Evolutionary conservation across 2,797 vertebrate genomes (phyloP).

Genomic region (Xenops minutus): DNA sequence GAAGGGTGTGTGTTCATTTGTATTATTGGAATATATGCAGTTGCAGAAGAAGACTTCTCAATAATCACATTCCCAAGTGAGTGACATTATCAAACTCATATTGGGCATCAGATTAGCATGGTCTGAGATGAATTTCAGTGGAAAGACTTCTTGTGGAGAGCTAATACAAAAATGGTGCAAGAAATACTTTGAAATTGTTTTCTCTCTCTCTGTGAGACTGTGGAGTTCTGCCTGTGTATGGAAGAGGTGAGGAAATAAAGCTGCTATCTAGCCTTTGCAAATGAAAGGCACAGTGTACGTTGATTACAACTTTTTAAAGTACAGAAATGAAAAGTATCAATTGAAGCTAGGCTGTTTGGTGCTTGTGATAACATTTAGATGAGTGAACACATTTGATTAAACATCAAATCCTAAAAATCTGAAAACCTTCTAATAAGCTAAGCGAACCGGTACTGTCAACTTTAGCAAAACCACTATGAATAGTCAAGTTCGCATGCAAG

Average conservation of each 20-base stretch:
- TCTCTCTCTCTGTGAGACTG: background rate
- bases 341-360: background rate
- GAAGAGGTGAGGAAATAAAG: background rate
- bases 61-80: background rate
- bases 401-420: background rate
- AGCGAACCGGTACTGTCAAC: background rate
- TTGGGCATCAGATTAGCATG: background rate
- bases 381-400: background rate
- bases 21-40: background rate
- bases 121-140: background rate
- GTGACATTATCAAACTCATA: background rate
- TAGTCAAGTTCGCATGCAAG: background rate
- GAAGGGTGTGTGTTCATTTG: background rate
- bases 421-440: background rate
- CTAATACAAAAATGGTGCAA: background rate
- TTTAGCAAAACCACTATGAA: background rate
- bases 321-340: background rate
- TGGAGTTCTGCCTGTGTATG: background rate
- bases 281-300: background rate
- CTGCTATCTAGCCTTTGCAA: background rate
- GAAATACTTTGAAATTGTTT: background rate
- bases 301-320: background rate
- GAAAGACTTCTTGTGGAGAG: background rate
- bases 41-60: background rate
- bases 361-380: background rate